Evolutionary conservation across 2,113 vertebrate species (phyloP).

Genomic region (Pyrgilauda ruficollis): DNA sequence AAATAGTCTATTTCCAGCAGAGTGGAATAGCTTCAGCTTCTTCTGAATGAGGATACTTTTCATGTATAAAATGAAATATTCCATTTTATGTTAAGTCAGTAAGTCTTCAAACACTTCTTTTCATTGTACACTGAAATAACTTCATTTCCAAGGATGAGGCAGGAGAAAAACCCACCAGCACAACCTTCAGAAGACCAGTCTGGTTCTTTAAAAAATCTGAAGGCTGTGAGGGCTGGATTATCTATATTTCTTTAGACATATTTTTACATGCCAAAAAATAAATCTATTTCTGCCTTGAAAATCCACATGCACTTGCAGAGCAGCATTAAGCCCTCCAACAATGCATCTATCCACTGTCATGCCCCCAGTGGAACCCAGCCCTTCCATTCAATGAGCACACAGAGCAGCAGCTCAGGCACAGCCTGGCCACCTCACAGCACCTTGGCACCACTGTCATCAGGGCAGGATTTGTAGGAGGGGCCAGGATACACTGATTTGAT

Average conservation of each 20-base stretch:
- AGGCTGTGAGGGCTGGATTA: background rate
- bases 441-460: background rate
- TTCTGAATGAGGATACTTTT: background rate
- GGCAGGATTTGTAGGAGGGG: background rate
- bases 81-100: background rate
- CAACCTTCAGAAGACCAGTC: background rate
- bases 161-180: background rate
- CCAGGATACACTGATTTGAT: background rate
- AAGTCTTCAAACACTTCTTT: background rate
- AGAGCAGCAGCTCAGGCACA: background rate
- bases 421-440: background rate
- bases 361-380: rapidly evolving
- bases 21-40: background rate
- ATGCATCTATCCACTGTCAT: no score
- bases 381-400: background rate
- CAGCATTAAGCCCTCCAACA: background rate
- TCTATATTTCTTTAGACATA: background rate
- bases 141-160: background rate
- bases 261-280: background rate
- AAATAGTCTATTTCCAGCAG: background rate
- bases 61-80: background rate
- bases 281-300: background rate
- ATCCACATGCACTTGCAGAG: background rate
- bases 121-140: background rate
- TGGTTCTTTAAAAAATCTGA: background rate